Evolutionary conservation across 92 coral and sea anemone genomes (phyloP), one percentile per base, ranked within the genome.

Genomic region (Pocillopora grandis): DNA sequence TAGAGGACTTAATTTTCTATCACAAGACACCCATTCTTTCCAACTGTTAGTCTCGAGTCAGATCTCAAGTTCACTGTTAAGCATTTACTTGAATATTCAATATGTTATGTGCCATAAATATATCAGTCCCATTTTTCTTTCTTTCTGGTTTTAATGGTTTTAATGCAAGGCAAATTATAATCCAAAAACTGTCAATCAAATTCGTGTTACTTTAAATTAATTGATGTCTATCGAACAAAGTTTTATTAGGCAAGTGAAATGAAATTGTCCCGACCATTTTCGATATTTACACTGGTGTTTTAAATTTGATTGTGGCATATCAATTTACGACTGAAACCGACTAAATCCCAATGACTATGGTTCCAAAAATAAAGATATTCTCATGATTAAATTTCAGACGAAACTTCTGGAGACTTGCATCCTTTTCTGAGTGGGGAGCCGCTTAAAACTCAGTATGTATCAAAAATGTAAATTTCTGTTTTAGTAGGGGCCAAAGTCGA

Each of bases 151-250:
- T 23, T 12, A 65, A 79, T 79, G 75, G 63, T 20, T 66, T 79
- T 66, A 66, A 33, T 52, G 48, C 75, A 79, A 66, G 57, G 19
- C 75, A 79, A 79, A 79, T 79, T 79, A 66, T 66, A 52, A 66
- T 79, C 68, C 20, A 19, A 11, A 55, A 66, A 23, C 62, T 55
- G 48, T 65, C 83, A 79, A 79, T 79, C 83, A 23, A 66, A 66
- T 49, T 23, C 20, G 31, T 27, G 59, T 52, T 14, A 52, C 83
- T 67, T 10, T 17, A 66, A 55, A 79, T 49, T 79, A 23, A 49
- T 23, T 66, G 58, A 56, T 66, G 83, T 66, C 74, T 66, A 31
- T 77, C 23, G 33, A 13, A 71, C 17, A 66, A 31, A 62, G 27
- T 42, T 42, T 42, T 42, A 42, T 42, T 42, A 42, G 52, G 52